Conservation (phyloP, 1,140 invertebrate genomes). For the Chionoecetes opilio region DNA sequence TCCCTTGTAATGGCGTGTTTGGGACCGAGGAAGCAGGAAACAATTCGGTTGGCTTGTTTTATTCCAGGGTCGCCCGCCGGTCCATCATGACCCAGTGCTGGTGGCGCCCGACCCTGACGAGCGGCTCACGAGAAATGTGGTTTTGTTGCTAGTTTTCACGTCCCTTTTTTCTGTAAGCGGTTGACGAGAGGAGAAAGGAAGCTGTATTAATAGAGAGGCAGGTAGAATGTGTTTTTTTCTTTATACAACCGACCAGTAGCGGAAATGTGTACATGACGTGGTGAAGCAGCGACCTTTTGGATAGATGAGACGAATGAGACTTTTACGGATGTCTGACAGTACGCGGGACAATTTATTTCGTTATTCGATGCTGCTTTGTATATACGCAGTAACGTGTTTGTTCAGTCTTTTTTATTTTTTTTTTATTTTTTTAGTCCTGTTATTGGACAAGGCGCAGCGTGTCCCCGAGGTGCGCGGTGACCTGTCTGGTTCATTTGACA, state of each 20-base stretch:
- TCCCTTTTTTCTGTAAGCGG: neutral
- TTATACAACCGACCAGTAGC: neutral
- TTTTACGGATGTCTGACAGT: too few species aligned
- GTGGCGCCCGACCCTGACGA: neutral
- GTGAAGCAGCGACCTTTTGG: too few species aligned
- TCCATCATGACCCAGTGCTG: neutral
- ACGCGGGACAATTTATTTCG: too few species aligned
- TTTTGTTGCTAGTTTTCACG: neutral
- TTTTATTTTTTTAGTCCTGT: neutral
- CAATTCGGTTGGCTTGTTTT: conserved; percentile 6
- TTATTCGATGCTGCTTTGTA: too few species aligned
- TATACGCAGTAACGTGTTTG: too few species aligned
- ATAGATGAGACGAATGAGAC: too few species aligned
- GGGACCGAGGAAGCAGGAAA: conserved; percentile 23
- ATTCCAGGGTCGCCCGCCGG: neutral
- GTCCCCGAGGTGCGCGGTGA: too few species aligned
- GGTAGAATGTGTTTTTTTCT: neutral
- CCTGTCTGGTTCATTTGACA: too few species aligned
- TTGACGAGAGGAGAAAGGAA: neutral
- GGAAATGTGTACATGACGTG: neutral
- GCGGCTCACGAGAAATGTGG: neutral
- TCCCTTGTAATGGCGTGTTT: conserved; percentile 28
- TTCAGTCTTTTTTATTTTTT: too few species aligned
- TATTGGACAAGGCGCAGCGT: too few species aligned
- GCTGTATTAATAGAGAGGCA: conserved; percentile 16